phyloP scores from a whole-genome alignment of 2,888 invertebrate genomes.

The Tenthredo distinguenda region DNA sequence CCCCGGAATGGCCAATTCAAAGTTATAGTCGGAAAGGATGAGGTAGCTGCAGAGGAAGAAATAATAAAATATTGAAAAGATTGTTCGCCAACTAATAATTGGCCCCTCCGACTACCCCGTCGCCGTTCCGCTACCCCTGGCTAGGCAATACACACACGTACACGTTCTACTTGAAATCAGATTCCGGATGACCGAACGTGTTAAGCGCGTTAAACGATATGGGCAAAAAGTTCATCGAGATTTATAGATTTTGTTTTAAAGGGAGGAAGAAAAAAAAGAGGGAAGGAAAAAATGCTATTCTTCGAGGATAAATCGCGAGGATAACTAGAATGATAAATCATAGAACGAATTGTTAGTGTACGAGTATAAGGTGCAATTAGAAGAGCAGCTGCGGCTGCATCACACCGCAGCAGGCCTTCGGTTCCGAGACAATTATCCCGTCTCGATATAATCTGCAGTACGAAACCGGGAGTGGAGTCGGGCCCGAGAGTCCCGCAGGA shows the following conservation, averaged over 20 bases:
- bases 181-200: not conserved
- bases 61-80: slow-evolving; percentile 63
- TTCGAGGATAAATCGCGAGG: not conserved
- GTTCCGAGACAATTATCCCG: slow-evolving; percentile 70
- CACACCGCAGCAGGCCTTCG: slow-evolving; percentile 55
- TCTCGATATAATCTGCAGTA: slow-evolving; percentile 70
- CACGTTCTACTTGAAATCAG: not conserved
- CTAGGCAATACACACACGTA: not conserved
- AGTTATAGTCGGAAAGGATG: slow-evolving; percentile 55
- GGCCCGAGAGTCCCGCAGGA: slow-evolving; percentile 52
- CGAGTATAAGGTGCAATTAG: slow-evolving; percentile 64
- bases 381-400: slow-evolving; percentile 57
- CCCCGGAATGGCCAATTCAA: slow-evolving; percentile 55
- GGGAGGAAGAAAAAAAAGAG: too few species aligned
- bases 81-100: slow-evolving; percentile 61
- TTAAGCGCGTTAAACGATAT: not conserved
- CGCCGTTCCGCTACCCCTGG: not conserved
- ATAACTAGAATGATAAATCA: not conserved
- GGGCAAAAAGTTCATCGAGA: not conserved
- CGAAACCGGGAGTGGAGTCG: slow-evolving; percentile 24
- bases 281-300: not conserved
- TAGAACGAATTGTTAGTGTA: not conserved
- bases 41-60: slow-evolving; percentile 51
- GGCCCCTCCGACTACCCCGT: slow-evolving; percentile 51
- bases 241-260: not conserved